Evolutionary conservation across 2,113 vertebrate genomes (phyloP).

Genomic region (Malurus elegans): DNA sequence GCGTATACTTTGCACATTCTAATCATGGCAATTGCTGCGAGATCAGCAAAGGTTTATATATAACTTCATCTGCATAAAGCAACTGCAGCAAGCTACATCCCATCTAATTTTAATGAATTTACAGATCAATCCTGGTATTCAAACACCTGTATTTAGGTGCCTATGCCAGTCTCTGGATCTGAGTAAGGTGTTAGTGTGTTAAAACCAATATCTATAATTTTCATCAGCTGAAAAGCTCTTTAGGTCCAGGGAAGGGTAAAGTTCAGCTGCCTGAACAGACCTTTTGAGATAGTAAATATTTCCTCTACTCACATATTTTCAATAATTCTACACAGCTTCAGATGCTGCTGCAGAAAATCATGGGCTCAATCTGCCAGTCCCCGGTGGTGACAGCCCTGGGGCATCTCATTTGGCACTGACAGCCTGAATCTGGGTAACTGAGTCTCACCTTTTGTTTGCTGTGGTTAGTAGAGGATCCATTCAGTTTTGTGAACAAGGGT

Average conservation of each 20-base stretch:
- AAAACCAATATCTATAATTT: background rate
- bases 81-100: background rate
- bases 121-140: background rate
- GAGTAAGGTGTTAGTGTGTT: background rate
- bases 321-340: background rate
- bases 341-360: background rate
- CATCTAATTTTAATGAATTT: background rate
- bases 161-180: background rate
- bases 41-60: conserved; percentile 43
- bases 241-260: background rate
- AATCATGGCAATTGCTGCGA: conserved; percentile 9
- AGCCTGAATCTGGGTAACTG: background rate
- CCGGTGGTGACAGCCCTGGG: accelerated
- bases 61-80: conserved; percentile 26
- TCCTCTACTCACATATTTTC: background rate
- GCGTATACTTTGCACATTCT: background rate
- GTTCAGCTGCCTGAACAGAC: background rate
- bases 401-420: background rate
- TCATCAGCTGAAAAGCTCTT: background rate
- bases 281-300: background rate
- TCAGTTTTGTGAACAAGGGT: background rate
- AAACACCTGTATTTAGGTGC: background rate
- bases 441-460: background rate
- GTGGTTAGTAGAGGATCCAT: background rate
- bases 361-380: background rate